These are phyloP conservation scores for Drosophila yakuba DNA, from an alignment of 1,140 invertebrate genomes.

Conservation along the genomic window DNA sequence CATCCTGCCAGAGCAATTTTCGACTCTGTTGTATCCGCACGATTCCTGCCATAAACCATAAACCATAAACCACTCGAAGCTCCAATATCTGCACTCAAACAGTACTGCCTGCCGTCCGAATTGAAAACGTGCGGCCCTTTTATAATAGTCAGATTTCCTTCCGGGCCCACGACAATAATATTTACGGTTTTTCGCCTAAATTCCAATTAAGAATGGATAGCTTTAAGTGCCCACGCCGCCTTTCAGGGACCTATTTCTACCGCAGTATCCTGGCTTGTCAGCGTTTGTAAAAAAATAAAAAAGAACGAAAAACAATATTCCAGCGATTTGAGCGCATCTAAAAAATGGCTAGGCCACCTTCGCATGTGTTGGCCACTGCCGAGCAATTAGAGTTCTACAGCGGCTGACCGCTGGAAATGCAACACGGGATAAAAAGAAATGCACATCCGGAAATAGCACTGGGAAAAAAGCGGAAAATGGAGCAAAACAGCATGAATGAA, in stretches of 20 bases:
- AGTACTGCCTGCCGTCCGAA: conserved; percentile 38
- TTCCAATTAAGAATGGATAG: conserved; percentile 77
- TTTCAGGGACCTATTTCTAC: conserved; percentile 28
- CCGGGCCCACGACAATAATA: conserved; percentile 53
- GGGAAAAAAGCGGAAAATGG: conserved; percentile 22
- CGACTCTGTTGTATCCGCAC: conserved; percentile 8
- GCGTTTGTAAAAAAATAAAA: not conserved
- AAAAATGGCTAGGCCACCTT: conserved; percentile 63
- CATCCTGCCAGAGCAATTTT: conserved; percentile 21
- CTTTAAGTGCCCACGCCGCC: conserved; percentile 54
- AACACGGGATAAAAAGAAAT: conserved; percentile 9
- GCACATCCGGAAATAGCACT: conserved; percentile 28
- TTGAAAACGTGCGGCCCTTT: conserved; percentile 43
- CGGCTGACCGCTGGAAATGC: conserved; percentile 53
- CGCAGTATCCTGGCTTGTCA: conserved; percentile 4
- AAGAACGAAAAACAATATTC: conserved; percentile 70
- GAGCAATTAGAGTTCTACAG: conserved; percentile 78
- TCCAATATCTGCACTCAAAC: conserved; percentile 55
- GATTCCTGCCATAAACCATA: conserved; percentile 41
- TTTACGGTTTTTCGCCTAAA: conserved; percentile 77
- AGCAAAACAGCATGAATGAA: conserved; percentile 26
- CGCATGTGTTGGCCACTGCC: conserved; percentile 54
- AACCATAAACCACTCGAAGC: conserved; percentile 57
- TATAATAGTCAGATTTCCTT: conserved; percentile 34
- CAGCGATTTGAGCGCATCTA: conserved; percentile 64